Conservation (phyloP, 92 coral and sea anemone species). For the Muricea muricata region DNA sequence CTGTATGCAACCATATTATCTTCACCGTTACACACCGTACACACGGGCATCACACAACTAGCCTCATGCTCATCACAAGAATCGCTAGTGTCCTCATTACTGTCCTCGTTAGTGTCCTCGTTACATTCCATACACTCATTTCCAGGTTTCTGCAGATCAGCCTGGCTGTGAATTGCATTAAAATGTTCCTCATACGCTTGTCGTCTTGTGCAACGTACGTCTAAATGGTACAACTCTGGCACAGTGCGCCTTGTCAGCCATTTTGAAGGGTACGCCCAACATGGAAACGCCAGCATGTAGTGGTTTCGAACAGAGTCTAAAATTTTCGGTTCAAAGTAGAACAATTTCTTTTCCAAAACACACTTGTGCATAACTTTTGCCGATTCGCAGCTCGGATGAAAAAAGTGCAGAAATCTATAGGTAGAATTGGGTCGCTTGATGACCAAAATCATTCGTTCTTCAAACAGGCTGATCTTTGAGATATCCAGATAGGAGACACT, state of each 20-base stretch:
- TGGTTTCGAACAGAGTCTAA: slow-evolving; percentile 93
- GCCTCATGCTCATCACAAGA: slow-evolving; percentile 32
- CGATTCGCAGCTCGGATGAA: slow-evolving; percentile 84
- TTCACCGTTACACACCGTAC: slow-evolving; percentile 70
- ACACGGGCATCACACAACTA: slow-evolving; percentile 74
- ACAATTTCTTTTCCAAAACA: slow-evolving; percentile 92
- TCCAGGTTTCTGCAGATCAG: neutral
- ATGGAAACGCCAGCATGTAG: slow-evolving; percentile 89
- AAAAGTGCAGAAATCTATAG: slow-evolving; percentile 91
- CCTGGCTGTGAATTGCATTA: neutral
- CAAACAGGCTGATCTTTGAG: slow-evolving; percentile 93
- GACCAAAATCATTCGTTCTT: slow-evolving; percentile 94
- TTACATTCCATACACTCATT: neutral
- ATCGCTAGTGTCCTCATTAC: too few relatives aligned
- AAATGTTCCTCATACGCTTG: slow-evolving; percentile 92
- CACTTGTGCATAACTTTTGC: slow-evolving; percentile 99
- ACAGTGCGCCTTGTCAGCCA: slow-evolving; percentile 89
- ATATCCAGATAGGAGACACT: slow-evolving; percentile 89
- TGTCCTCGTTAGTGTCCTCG: neutral
- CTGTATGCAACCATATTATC: slow-evolving; percentile 83
- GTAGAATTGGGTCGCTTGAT: slow-evolving; percentile 72
- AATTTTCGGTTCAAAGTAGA: slow-evolving; percentile 93
- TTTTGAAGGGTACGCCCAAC: slow-evolving; percentile 99
- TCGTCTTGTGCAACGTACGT: slow-evolving; percentile 89
- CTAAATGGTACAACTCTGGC: slow-evolving; percentile 90